These are phyloP conservation scores for Ectobius pallidus DNA, from an alignment of 2,888 invertebrate genomes.

Conservation along the genomic window DNA sequence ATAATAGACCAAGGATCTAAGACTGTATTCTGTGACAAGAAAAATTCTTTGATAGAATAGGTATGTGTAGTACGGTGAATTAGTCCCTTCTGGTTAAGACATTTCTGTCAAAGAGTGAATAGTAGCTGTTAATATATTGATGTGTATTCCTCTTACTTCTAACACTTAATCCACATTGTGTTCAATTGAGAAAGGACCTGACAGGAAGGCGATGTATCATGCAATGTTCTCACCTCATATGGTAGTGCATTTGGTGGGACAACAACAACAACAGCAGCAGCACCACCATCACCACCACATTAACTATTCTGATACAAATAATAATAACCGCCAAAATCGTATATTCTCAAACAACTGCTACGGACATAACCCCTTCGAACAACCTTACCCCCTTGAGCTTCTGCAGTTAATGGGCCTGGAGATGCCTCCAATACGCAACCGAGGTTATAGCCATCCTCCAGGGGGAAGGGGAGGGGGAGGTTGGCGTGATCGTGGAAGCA, in stretches of 20 bases:
- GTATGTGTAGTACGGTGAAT: background rate
- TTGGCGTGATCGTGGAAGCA: slow-evolving; percentile 37
- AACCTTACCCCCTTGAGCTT: slow-evolving; percentile 23
- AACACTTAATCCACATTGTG: slow-evolving; percentile 21
- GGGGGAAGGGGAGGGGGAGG: slow-evolving; percentile 35
- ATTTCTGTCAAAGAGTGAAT: slow-evolving; percentile 1
- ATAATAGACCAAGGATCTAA: background rate
- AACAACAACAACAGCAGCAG: slow-evolving; percentile 36
- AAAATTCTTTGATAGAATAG: background rate
- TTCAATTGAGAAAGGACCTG: slow-evolving; percentile 19
- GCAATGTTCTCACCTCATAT: slow-evolving; percentile 40
- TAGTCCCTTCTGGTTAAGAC: background rate
- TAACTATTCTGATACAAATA: slow-evolving; percentile 12
- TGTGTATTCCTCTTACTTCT: background rate
- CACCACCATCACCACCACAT: slow-evolving; percentile 9
- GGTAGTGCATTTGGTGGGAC: slow-evolving; percentile 37
- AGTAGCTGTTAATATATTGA: background rate
- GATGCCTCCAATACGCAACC: slow-evolving; percentile 39
- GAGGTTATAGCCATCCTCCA: slow-evolving; percentile 30
- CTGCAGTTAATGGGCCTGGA: slow-evolving; percentile 40
- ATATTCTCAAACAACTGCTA: slow-evolving; percentile 24
- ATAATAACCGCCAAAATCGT: slow-evolving; percentile 21
- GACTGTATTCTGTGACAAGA: background rate
- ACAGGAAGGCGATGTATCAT: slow-evolving; percentile 41
- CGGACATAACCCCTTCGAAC: slow-evolving; percentile 25